A percentile compares a stretch with the other conserved stretches of the same genome.
phyloP scores from a whole-genome alignment of 2,797 vertebrate genomes.

The Scyliorhinus canicula region DNA sequence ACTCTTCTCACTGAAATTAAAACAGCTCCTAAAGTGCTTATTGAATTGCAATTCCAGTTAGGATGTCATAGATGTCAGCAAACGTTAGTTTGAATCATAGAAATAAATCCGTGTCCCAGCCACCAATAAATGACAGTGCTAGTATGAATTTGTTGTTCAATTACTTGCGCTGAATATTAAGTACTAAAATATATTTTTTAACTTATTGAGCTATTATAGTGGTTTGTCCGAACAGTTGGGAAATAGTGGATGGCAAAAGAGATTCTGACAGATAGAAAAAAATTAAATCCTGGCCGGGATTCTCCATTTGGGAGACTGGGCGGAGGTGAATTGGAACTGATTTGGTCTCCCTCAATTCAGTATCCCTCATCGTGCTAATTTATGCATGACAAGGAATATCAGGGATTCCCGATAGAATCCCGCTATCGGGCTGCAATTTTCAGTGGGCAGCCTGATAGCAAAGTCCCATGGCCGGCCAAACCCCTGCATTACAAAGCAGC shows the following conservation, averaged over 20 bases:
- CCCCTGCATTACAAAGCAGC: no score
- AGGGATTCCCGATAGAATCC: no score
- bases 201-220: no score
- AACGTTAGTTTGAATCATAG: neutral
- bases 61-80: neutral
- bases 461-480: no score
- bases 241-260: neutral
- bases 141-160: neutral
- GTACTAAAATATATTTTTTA: neutral
- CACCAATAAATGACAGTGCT: neutral
- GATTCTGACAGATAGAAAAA: neutral
- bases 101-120: neutral
- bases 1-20: conserved; percentile 21
- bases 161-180: neutral
- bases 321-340: no score
- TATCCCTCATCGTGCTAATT: no score
- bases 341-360: no score
- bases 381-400: no score
- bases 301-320: no score
- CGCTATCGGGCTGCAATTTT: no score
- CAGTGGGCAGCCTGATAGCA: no score
- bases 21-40: neutral
- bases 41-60: conserved; percentile 23
- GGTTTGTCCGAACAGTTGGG: neutral
- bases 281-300: neutral